Conservation (phyloP, 1,140 invertebrate species). For the Cydia fagiglandana region DNA sequence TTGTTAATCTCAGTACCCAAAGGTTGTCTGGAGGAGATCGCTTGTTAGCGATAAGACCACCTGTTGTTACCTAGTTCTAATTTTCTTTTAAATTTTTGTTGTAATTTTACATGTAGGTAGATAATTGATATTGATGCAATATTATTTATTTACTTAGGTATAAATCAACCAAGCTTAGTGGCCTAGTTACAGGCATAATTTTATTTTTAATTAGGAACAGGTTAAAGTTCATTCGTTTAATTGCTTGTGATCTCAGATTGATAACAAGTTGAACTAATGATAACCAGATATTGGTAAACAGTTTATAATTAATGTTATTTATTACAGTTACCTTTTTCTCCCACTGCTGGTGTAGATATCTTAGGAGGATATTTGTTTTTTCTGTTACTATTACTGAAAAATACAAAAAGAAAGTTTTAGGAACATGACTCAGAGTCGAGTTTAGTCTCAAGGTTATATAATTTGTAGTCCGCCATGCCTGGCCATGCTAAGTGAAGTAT, state of each 20-base stretch:
- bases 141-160: too few relatives aligned
- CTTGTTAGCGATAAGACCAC: too few relatives aligned
- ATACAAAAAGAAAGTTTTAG: slow-evolving; percentile 46
- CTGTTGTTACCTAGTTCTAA: too few relatives aligned
- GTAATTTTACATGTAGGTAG: too few relatives aligned
- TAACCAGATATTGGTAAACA: neutral
- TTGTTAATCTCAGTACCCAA: neutral
- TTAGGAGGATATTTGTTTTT: slow-evolving; percentile 94
- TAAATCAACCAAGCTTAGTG: too few relatives aligned
- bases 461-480: too few relatives aligned
- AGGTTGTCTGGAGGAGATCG: too few relatives aligned
- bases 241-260: neutral
- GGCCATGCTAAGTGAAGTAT: too few relatives aligned
- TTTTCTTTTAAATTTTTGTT: too few relatives aligned
- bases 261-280: neutral
- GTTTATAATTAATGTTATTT: neutral
- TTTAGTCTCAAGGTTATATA: neutral
- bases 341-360: slow-evolving; percentile 96
- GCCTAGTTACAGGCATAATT: too few relatives aligned
- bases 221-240: neutral
- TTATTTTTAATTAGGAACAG: neutral
- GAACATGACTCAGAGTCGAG: too few relatives aligned
- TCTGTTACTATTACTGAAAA: slow-evolving; percentile 95
- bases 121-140: too few relatives aligned
- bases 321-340: slow-evolving; percentile 88